phyloP scores from a whole-genome alignment of 1,140 invertebrate species.

The Eubasilissa regina region DNA sequence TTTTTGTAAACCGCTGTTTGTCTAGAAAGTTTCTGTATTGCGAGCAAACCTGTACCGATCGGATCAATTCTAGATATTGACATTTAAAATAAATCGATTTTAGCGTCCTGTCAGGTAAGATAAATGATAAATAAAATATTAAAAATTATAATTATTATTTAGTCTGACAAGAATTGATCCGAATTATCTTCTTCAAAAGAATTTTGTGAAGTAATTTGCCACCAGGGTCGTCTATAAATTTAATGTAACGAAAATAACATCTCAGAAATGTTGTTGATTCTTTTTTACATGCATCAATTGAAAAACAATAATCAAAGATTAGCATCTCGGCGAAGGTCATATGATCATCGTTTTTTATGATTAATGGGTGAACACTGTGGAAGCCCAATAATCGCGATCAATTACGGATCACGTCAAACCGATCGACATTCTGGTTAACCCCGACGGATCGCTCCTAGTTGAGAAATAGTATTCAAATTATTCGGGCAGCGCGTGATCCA shows the following conservation, averaged over 20 bases:
- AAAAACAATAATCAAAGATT: constrained; percentile 2
- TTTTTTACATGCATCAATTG: constrained; percentile 4
- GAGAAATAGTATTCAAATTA: no score
- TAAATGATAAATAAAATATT: no score
- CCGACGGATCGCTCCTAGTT: neutral
- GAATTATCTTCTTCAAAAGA: neutral
- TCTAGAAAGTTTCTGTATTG: no score
- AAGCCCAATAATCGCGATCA: neutral
- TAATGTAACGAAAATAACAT: no score
- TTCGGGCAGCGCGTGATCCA: no score
- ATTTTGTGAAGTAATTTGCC: constrained; percentile 1
- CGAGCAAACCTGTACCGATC: no score
- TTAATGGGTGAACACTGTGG: neutral
- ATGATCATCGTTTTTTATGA: neutral
- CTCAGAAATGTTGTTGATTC: neutral
- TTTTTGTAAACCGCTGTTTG: no score
- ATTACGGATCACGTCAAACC: neutral
- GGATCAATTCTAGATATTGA: no score
- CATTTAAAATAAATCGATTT: no score
- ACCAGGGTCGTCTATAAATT: neutral
- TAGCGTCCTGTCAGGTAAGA: no score
- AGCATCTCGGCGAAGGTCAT: constrained; percentile 2
- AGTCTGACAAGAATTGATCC: no score
- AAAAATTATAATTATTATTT: no score
- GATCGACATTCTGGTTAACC: constrained; percentile 13